phyloP scores from a whole-genome alignment of 92 coral and sea anemone genomes.

The Desmophyllum pertusum region DNA sequence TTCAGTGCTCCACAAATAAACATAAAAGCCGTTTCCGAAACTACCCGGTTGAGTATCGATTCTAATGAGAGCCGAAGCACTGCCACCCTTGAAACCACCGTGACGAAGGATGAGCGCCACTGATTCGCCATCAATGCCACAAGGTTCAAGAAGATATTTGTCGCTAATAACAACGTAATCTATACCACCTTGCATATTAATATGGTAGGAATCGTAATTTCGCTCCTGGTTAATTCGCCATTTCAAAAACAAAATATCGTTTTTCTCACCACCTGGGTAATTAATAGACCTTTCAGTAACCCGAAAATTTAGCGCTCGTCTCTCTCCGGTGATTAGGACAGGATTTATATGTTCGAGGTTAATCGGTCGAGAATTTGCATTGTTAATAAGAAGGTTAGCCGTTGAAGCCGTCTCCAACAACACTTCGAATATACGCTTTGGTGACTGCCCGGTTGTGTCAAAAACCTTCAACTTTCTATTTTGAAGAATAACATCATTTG shows the following conservation, averaged over 20 bases:
- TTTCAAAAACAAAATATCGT: not conserved
- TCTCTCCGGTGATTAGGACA: too few species aligned
- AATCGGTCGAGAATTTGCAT: not conserved
- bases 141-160: slow-evolving; percentile 11
- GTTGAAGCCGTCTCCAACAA: not conserved
- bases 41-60: not conserved
- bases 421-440: not conserved
- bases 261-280: not conserved
- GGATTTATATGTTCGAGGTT: not conserved
- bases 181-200: not conserved
- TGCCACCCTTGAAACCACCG: too few species aligned
- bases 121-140: slow-evolving; percentile 19
- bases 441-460: too few species aligned
- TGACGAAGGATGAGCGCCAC: not conserved
- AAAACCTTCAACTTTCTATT: not conserved
- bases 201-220: too few species aligned
- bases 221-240: not conserved
- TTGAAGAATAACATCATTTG: not conserved
- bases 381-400: not conserved
- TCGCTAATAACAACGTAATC: not conserved
- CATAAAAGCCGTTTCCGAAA: not conserved
- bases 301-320: not conserved
- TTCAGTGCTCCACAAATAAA: not conserved
- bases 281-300: not conserved
- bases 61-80: not conserved